Conservation (phyloP, 37 sponge, comb jelly and placozoan genomes). For the Aplysina aerophoba region DNA sequence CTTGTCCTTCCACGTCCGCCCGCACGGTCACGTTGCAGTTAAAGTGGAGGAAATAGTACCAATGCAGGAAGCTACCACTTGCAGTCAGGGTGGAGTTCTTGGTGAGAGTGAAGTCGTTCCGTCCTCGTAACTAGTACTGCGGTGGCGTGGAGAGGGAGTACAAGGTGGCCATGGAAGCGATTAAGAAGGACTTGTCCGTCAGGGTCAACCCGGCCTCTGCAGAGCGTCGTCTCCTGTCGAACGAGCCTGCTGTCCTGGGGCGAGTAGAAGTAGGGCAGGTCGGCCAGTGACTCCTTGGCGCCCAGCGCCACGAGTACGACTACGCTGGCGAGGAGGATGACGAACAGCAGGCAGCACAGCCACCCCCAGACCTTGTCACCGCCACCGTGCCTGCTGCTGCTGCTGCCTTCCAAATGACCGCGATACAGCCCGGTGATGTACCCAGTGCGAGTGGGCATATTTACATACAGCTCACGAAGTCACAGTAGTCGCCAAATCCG, state of each 20-base stretch:
- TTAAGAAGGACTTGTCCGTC: neutral
- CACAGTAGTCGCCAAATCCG: no score
- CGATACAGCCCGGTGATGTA: no score
- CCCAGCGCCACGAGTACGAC: no score
- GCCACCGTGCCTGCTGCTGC: no score
- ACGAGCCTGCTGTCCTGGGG: slow-evolving; percentile 15
- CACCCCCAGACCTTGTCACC: no score
- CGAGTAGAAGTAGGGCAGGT: neutral
- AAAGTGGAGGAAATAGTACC: neutral
- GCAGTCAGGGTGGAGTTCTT: neutral
- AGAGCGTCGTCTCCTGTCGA: neutral
- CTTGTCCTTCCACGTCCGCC: neutral
- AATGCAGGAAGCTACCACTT: neutral
- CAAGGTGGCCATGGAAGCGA: neutral
- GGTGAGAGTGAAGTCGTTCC: neutral
- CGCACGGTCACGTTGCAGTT: neutral
- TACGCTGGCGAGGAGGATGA: no score
- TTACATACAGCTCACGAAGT: no score
- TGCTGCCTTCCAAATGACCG: no score
- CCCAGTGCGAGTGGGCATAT: no score
- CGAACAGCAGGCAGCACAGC: no score
- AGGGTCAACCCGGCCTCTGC: neutral
- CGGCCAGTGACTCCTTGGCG: no score
- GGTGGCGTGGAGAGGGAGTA: neutral
- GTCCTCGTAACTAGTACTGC: neutral